A percentile compares a stretch with the other conserved stretches of the same genome.
Conservation (phyloP, 2,797 vertebrate genomes). For the Xenentodon cancila region DNA sequence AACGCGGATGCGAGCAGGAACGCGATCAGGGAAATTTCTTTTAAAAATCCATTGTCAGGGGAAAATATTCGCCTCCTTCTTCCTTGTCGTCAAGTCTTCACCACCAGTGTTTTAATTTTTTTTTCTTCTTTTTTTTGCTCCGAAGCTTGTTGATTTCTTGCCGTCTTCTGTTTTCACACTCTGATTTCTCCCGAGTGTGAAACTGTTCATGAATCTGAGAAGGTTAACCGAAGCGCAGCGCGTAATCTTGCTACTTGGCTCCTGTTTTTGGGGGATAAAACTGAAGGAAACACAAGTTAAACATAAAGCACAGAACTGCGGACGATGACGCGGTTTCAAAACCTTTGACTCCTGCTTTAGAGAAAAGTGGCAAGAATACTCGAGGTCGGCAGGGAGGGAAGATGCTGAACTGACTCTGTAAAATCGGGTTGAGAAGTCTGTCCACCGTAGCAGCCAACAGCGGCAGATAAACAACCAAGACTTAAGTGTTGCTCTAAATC, state of each 20-base stretch:
- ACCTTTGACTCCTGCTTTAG: neutral
- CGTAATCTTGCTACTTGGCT: conserved; percentile 16
- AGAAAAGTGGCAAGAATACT: conserved; percentile 13
- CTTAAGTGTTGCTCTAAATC: too few species aligned
- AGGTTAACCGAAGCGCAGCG: conserved; percentile 30
- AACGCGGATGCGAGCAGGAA: neutral
- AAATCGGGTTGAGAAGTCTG: conserved; percentile 16
- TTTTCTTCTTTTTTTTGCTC: neutral
- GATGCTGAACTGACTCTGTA: neutral
- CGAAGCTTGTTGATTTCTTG: neutral
- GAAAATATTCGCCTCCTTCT: conserved; percentile 8
- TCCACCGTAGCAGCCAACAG: conserved; percentile 58
- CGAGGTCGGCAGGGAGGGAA: conserved; percentile 2
- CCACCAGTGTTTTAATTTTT: conserved; percentile 3
- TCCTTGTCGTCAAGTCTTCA: conserved; percentile 6
- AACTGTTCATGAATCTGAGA: neutral
- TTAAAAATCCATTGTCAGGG: neutral
- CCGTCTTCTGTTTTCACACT: conserved; percentile 5
- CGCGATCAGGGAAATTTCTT: conserved; percentile 1
- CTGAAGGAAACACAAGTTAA: neutral
- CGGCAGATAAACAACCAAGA: conserved; percentile 18
- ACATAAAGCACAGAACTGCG: conserved; percentile 31
- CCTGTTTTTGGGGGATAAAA: neutral
- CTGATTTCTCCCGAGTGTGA: conserved; percentile 5
- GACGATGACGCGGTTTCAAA: neutral